Base-by-base conservation (phyloP, 2,888 invertebrate genomes). In the Dioctria linearis region DNA sequence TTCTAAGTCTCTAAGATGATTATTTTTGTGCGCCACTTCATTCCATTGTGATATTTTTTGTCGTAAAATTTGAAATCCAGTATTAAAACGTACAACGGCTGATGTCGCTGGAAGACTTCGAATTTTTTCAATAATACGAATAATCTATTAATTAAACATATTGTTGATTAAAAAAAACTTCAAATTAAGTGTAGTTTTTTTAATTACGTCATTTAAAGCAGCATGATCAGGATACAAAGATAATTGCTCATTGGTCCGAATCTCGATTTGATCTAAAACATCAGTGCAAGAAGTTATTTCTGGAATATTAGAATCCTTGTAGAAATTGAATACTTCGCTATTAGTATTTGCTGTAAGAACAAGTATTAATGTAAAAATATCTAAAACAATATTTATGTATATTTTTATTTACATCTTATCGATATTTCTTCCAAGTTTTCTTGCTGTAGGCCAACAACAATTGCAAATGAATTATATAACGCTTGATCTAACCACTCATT, bases 21-120 rank as follows among this genome's bases (percentile, higher is more conserved):
- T 96, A 5, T 94, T 94, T 83, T 92, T 93, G 85, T 96, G 96
- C 0, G 98, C 97, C 84, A 95, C 95, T 85, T 94, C 93, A 87
- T 98, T 96, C 98, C 98, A 98, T 85, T 97, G 95, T 83, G 97
- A 93, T 75, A 95, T 91, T 85, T 95, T 95, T 82, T 94, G 93
- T 2, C 98, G 90, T 2, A 99, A 90, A 69, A 98, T 90, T 88
- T 99, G 99, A 78, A 99, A 90, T 0, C 98, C 98, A 0, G 95
- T 95, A 2, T 98, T 92, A 86, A 96, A 97, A 83, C 97, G 93
- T 81, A 96, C 94, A 3, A 99, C 90, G 0, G 98, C 95, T 83
- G 95, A 94, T 0, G 93, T 93, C 0, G 96, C 91, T 0, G 95
- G 91, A 87, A 98, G 91, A 82, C 94, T 89, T 6, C 93, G 90